Evolutionary conservation across 1,140 invertebrate species (phyloP), one percentile per base, ranked within the genome.

Genomic region (Drosophila insularis): DNA sequence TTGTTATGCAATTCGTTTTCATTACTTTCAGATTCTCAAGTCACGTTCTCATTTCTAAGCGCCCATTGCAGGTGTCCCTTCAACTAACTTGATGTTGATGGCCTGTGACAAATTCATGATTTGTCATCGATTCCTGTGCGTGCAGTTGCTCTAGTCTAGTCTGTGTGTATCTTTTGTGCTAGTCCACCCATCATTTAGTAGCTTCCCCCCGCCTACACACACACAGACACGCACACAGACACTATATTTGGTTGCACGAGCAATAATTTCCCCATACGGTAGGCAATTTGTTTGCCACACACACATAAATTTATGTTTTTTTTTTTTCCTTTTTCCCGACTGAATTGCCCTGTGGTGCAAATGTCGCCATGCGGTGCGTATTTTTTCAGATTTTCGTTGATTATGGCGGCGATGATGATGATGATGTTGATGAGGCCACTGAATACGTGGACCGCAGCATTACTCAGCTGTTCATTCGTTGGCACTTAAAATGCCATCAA

Each of bases 401-500:
- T 63, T 50, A 74, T 79, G 54, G 55, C 50, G 70, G 63, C 68
- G 67, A 67, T 56, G 56, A 68, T 86, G 68, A 85, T 77, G 78
- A 81, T 85, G 74, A 46, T 74, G 64, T 74, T 78, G 81, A 85
- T 86, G 68, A 74, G 59, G 68, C 62, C 54, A 50, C 43, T 53
- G 59, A 71, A 81, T 71, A 58, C 62, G 43, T 54, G 60, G 53
- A 68, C 23, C 63, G 72, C 54, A 67, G 72, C 74, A 74, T 78
- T 79, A 79, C 67, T 74, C 80, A 71, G 75, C 80, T 68, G 54
- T 65, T 76, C 65, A 66, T 73, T 71, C 58, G 75, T 39, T 81
- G 70, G 64, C 80, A 82, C 80, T 87, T 89, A 82, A 87, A 87
- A 89, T 72, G 46, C 69, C 82, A 87, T 87, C 73, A 87, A 89